phyloP scores from a whole-genome alignment of 2,888 invertebrate genomes.

The Cremastobaeus sp. region DNA sequence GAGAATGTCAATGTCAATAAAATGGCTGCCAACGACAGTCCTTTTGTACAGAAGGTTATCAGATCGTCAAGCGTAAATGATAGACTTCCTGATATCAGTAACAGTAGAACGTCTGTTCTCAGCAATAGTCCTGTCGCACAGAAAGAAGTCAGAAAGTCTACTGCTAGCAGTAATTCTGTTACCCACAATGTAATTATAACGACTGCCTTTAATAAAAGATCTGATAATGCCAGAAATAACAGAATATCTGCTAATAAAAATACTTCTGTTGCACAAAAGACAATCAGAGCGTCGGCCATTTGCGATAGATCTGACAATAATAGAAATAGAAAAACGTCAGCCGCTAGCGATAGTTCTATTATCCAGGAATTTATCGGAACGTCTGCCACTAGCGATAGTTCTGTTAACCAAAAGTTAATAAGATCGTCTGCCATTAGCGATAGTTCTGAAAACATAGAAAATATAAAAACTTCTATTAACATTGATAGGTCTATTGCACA shows the following conservation, averaged over 20 bases:
- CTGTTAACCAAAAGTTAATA: too few species aligned
- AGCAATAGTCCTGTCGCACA: not conserved
- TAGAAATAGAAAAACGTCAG: too few species aligned
- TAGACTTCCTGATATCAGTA: not conserved
- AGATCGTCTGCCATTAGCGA: constrained; percentile 11
- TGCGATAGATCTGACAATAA: too few species aligned
- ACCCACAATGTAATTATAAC: not conserved
- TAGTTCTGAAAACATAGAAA: not conserved
- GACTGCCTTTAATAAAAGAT: not conserved
- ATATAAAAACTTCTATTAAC: too few species aligned
- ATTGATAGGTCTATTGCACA: too few species aligned
- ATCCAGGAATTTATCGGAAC: too few species aligned
- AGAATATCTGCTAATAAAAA: not conserved
- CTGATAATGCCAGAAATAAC: not conserved
- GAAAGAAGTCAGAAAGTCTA: not conserved
- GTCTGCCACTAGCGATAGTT: too few species aligned
- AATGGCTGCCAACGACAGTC: not conserved
- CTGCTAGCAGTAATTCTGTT: not conserved
- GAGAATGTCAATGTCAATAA: not conserved
- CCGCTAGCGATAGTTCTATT: too few species aligned
- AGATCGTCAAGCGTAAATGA: too few species aligned
- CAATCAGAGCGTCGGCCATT: constrained; percentile 11
- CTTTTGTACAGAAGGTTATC: too few species aligned
- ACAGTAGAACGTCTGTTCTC: not conserved
- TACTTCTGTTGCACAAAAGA: not conserved